A percentile compares a stretch with the other conserved stretches of the same genome.
phyloP scores from a whole-genome alignment of 2,113 vertebrate species.

The Peucedramus taeniatus region DNA sequence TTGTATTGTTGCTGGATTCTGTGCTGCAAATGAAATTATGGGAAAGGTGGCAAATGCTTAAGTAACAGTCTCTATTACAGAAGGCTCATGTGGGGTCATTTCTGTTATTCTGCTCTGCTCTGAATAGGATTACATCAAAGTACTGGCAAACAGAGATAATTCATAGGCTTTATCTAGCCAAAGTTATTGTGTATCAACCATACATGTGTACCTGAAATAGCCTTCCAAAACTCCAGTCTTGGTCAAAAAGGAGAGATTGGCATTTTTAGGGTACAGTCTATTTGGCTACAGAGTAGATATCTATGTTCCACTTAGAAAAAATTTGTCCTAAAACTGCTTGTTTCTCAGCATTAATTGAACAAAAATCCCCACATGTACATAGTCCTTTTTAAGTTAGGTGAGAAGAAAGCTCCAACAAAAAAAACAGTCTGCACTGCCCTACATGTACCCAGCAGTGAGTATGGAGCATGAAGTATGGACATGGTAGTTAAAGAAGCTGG shows the following conservation, averaged over 20 bases:
- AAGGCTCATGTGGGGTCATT: rapidly evolving
- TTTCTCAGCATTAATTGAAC: background rate
- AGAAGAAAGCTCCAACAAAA: background rate
- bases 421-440: background rate
- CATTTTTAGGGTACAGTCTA: background rate
- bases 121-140: background rate
- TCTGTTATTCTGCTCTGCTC: background rate
- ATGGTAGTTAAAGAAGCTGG: background rate
- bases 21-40: background rate
- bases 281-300: background rate
- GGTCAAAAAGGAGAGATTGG: background rate
- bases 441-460: background rate
- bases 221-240: background rate
- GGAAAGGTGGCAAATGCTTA: background rate
- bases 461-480: background rate
- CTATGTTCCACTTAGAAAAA: background rate
- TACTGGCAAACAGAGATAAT: background rate
- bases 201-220: background rate
- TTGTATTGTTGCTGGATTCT: background rate
- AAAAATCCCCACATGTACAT: background rate
- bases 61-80: background rate
- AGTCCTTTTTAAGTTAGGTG: background rate
- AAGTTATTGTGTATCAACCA: background rate
- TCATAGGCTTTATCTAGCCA: background rate
- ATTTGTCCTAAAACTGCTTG: background rate